Evolutionary conservation across 2,888 invertebrate genomes (phyloP), one percentile per base, ranked within the genome.

Genomic region (Eilema sororculum): DNA sequence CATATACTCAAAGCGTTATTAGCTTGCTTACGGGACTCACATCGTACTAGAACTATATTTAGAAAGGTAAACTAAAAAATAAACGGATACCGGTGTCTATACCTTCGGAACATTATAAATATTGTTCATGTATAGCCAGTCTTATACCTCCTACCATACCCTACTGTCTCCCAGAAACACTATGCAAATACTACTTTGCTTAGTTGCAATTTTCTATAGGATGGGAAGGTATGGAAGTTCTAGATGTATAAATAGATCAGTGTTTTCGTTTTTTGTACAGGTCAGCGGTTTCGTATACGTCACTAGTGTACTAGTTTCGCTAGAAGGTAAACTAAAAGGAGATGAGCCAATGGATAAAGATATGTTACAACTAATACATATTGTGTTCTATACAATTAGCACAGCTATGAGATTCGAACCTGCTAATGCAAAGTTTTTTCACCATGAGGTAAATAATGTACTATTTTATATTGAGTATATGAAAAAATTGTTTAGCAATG

Each of bases 401-500:
- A 98, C 99, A 0, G 99, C 99, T 2, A 99, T 99, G 99, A 96
- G 99, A 81, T 99, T 99, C 89, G 99, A 99, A 91, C 99, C 99
- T 2, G 99, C 99, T 0, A 99, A 99, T 91, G 99, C 99, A 0
- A 99, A 99, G 90, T 99, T 99, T 95, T 99, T 99, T 95, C 97
- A 99, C 87, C 98, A 98, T 78, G 99, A 99, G 96, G 98, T 98
- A 68, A 78, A 73, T 67, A 63, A 62, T 22, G 30, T 57, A 60
- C 25, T 12, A 24, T 41, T 41, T 41, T 5, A 41, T 20, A 46
- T 46, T 46, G 20, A 46, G 46, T 46, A 8, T 41, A 41, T 41
- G 12, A 37, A 37, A 13, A 37, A 10, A 13, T n/a, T 37, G 37
- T 41, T 41, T 41, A 41, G 41, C 41, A 16, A 41, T 41, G 41